These are phyloP conservation scores for Condylura cristata DNA, from an alignment of 2,113 vertebrate genomes.

Conservation along the genomic window DNA sequence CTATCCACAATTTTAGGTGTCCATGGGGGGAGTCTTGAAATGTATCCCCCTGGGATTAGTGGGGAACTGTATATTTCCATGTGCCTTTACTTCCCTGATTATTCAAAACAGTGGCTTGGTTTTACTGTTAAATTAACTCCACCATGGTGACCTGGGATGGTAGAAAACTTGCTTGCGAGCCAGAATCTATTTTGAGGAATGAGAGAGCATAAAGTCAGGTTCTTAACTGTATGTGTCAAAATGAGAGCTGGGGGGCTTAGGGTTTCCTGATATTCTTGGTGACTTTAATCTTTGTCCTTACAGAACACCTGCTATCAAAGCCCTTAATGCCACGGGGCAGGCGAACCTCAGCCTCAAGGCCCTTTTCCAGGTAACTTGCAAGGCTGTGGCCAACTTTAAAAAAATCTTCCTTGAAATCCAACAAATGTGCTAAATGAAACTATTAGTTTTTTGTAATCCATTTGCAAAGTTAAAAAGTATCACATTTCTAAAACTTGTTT, in stretches of 20 bases:
- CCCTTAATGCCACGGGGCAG: conserved; percentile 92
- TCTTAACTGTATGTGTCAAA: neutral
- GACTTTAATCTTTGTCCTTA: neutral
- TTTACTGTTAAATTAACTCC: neutral
- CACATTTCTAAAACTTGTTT: conserved; percentile 21
- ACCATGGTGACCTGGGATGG: no score
- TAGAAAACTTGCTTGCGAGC: neutral
- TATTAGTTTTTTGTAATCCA: neutral
- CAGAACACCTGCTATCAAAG: conserved; percentile 91
- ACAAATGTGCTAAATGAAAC: neutral
- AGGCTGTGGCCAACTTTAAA: neutral
- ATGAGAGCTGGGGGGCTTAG: neutral
- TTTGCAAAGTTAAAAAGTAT: neutral
- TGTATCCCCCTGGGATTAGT: neutral
- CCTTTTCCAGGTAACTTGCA: conserved; percentile 89
- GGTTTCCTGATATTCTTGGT: neutral
- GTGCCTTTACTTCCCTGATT: neutral
- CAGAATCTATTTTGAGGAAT: neutral
- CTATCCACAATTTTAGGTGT: neutral
- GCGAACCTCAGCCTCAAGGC: conserved; percentile 87
- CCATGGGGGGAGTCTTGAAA: neutral
- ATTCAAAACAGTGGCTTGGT: neutral
- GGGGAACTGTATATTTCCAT: neutral
- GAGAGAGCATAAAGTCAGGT: neutral
- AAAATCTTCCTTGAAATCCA: neutral